phyloP scores from a whole-genome alignment of 2,888 invertebrate genomes.

The Heliconius erato region DNA sequence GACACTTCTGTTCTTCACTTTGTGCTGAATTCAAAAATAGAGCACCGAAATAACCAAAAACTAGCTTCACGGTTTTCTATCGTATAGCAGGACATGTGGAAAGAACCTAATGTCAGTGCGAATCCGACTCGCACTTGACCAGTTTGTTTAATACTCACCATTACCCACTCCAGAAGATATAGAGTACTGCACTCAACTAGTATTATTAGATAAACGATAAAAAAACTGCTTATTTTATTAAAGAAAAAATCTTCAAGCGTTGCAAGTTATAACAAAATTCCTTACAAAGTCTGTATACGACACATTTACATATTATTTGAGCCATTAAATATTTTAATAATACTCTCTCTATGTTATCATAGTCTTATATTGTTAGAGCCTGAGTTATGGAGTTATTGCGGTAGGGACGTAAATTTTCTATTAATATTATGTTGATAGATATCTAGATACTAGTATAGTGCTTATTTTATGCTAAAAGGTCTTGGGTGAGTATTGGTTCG shows the following conservation, averaged over 20 bases:
- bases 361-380: constrained; percentile 31
- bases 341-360: constrained; percentile 39
- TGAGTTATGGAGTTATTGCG: constrained; percentile 38
- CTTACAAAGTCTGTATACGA: constrained; percentile 44
- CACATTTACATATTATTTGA: constrained; percentile 51
- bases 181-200: too few relatives aligned
- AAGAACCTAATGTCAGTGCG: too few relatives aligned
- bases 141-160: too few relatives aligned
- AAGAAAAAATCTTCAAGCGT: constrained; percentile 2
- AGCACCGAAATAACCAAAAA: too few relatives aligned
- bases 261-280: constrained; percentile 29
- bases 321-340: constrained; percentile 51
- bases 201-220: too few relatives aligned
- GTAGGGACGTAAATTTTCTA: constrained; percentile 14
- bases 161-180: too few relatives aligned
- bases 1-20: too few relatives aligned
- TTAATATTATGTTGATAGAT: constrained; percentile 6
- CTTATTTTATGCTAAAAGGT: background rate
- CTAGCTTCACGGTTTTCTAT: too few relatives aligned
- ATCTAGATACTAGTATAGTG: background rate
- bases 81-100: too few relatives aligned
- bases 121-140: too few relatives aligned
- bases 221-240: background rate
- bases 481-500: too few relatives aligned
- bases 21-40: too few relatives aligned